Base-by-base conservation (phyloP, 2,113 vertebrate species). In the Cyanoliseus patagonus region DNA sequence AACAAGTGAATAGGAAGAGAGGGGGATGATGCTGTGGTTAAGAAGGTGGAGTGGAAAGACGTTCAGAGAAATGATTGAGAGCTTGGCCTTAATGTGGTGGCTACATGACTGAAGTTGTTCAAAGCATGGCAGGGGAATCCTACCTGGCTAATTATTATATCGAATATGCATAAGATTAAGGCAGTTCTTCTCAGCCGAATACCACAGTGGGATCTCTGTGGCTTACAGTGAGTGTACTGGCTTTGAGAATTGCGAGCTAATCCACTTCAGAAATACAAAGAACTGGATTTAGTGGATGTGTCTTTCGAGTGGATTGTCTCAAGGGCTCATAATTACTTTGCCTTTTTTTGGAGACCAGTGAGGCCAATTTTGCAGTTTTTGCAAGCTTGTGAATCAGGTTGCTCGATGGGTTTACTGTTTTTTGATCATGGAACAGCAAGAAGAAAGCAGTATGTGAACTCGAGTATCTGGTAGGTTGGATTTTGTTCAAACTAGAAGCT, bases 201-300 rank as follows among this genome's bases (percentile, higher is more conserved):
- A 25, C 23, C 0, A 0, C 1, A 0, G 42, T 80, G 64, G 74
- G 35, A 35, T 73, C 37, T 94, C 27, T 5, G 6, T 27, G 44
- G 33, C 39, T 90, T 67, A 24, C 16, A 28, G 46, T 12, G 28
- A 75, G 37, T 20, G 24, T 33, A 33, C 7, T 24, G 28, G 13
- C 42, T 83, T 30, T 61, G 61, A 3, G 4, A 79, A 41, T 6
- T 35, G 57, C 35, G 25, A 88, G 59, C 31, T 73, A 44, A 83
- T 64, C 47, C 22, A 19, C 64, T 86, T 80, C 63, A 80, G 57
- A 68, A 88, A 16, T 23, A 55, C 18, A 46, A 79, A 70, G 18
- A 74, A 53, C 31, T 68, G 59, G 24, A 17, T 85, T 90, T 79
- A 52, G 24, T 44, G 46, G 3, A 17, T 41, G 4, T 25, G 3